A percentile compares a stretch with the other conserved stretches of the same genome.
These are phyloP conservation scores for Malurus splendens DNA, from an alignment of 2,797 vertebrate species.

Conservation along the genomic window DNA sequence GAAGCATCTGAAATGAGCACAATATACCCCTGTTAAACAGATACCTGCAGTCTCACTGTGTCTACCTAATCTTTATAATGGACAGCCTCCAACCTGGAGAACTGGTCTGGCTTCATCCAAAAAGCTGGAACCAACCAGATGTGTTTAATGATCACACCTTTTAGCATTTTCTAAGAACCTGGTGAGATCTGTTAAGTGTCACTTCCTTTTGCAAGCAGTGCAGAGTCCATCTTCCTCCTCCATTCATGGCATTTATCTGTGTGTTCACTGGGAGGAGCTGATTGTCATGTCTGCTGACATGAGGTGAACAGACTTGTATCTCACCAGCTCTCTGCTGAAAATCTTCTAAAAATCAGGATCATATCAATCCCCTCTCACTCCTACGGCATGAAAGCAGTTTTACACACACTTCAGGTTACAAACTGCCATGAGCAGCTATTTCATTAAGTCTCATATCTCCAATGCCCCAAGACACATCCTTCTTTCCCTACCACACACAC, in stretches of 20 bases:
- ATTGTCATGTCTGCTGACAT: background rate
- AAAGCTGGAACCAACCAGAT: background rate
- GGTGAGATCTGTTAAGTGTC: background rate
- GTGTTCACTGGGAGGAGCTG: background rate
- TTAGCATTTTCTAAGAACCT: background rate
- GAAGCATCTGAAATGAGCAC: slow-evolving; percentile 67
- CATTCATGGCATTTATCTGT: background rate
- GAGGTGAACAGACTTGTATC: background rate
- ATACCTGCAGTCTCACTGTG: background rate
- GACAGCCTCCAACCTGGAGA: background rate
- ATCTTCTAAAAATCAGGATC: background rate
- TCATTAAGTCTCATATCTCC: background rate
- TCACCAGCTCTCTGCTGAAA: background rate
- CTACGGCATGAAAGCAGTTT: background rate
- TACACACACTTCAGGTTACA: background rate
- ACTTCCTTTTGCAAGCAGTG: background rate
- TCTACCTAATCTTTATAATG: slow-evolving; percentile 7
- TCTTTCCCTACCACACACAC: background rate
- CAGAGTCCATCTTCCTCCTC: background rate
- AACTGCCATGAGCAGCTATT: background rate
- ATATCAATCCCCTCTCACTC: background rate
- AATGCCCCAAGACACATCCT: background rate
- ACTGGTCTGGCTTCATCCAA: background rate
- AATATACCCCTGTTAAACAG: slow-evolving; percentile 51
- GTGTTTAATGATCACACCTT: background rate